Conservation (phyloP, 92 coral and sea anemone species). For the Heliopora coerulea region DNA sequence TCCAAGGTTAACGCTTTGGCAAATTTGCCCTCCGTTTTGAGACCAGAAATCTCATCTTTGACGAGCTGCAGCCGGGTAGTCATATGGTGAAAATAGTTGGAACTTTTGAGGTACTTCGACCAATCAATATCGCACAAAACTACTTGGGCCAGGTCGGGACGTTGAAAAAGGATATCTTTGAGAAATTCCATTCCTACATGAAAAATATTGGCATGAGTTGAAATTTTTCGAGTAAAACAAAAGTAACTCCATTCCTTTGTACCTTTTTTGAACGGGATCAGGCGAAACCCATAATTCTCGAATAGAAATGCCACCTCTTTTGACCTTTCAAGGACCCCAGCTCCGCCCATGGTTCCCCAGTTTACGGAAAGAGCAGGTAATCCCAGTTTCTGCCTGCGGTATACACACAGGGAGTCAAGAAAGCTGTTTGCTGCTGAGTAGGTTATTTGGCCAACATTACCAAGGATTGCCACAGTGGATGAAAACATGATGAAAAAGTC, state of each 20-base stretch:
- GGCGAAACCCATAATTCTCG: constrained; percentile 52
- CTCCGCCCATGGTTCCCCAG: constrained; percentile 89
- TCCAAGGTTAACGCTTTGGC: not conserved
- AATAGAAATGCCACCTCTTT: constrained; percentile 47
- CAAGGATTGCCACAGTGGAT: constrained; percentile 67
- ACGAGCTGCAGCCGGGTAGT: constrained; percentile 29
- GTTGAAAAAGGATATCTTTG: constrained; percentile 32
- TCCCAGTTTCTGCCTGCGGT: constrained; percentile 67
- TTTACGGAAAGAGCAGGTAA: constrained; percentile 71
- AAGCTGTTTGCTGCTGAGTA: constrained; percentile 78
- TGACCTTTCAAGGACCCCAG: constrained; percentile 64
- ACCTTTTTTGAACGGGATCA: constrained; percentile 40
- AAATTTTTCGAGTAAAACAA: not conserved
- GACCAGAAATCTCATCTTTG: constrained; percentile 18
- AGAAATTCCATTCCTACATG: constrained; percentile 47
- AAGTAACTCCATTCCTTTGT: too few species aligned
- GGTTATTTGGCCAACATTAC: constrained; percentile 64
- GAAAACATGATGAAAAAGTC: constrained; percentile 88
- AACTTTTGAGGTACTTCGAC: constrained; percentile 38
- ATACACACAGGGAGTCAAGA: constrained; percentile 64
- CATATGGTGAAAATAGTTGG: constrained; percentile 9
- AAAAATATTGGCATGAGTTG: not conserved
- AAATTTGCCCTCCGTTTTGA: not conserved
- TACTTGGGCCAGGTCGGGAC: constrained; percentile 50
- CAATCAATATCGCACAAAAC: constrained; percentile 48